Percentiles rank a stretch among this genome's conserved stretches.
These are phyloP conservation scores for Gastracanthus pulcherrimus DNA, from an alignment of 2,888 invertebrate genomes.

Conservation along the genomic window DNA sequence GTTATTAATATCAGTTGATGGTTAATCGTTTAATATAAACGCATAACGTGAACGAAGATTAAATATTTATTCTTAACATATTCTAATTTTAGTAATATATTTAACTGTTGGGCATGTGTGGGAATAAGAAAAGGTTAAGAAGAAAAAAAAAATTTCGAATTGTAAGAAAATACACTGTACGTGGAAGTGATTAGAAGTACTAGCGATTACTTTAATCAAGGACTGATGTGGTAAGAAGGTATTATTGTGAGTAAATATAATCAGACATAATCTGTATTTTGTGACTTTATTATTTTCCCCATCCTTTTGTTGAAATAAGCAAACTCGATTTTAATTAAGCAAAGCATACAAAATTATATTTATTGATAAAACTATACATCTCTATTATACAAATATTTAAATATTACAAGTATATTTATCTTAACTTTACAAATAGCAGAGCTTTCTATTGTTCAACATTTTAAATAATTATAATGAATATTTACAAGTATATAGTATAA, in stretches of 20 bases:
- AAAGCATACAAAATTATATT: conserved; percentile 17
- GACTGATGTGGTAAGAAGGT: conserved; percentile 50
- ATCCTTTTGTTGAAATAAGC: not conserved
- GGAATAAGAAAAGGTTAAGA: conserved; percentile 49
- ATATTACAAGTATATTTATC: not conserved
- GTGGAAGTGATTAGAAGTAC: conserved; percentile 47
- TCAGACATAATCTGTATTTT: conserved; percentile 50
- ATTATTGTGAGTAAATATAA: conserved; percentile 59
- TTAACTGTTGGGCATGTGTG: conserved; percentile 56
- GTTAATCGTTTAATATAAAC: conserved; percentile 65
- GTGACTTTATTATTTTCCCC: conserved; percentile 13
- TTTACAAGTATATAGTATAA: conserved; percentile 11
- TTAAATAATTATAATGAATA: not conserved
- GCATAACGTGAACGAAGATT: conserved; percentile 64
- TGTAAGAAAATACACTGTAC: conserved; percentile 39
- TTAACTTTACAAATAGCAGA: not conserved
- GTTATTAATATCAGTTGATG: conserved; percentile 64
- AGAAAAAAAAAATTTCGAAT: conserved; percentile 39
- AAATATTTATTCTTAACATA: conserved; percentile 67
- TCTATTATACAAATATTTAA: conserved; percentile 9
- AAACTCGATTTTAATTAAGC: not conserved
- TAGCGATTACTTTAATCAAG: conserved; percentile 53
- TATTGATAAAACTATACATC: not conserved
- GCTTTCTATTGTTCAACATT: not conserved
- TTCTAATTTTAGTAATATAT: conserved; percentile 57